Evolutionary conservation across 2,797 vertebrate species (phyloP).

Genomic region (Coregonus suidteri): DNA sequence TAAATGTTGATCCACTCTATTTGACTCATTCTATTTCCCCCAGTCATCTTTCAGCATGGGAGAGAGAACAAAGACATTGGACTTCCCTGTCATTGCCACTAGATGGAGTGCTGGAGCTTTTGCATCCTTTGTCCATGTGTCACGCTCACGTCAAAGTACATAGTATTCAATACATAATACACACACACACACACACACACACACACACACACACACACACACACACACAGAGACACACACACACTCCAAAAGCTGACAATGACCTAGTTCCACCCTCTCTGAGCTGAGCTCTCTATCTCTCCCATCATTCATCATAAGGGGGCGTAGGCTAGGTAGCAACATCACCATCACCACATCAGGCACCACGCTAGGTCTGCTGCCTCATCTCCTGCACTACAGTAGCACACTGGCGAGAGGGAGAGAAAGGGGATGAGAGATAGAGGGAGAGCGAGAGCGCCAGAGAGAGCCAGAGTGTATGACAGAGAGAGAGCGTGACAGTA

Average conservation of each 20-base stretch:
- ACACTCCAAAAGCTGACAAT: constrained; percentile 47
- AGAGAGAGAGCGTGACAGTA: background rate
- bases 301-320: constrained; percentile 53
- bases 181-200: constrained; percentile 48
- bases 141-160: background rate
- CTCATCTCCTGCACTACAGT: constrained; percentile 20
- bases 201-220: constrained; percentile 51
- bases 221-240: constrained; percentile 60
- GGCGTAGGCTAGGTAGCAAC: constrained; percentile 49
- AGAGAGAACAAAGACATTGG: constrained; percentile 39
- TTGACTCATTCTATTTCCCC: constrained; percentile 31
- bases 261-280: constrained; percentile 44
- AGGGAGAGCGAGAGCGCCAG: background rate
- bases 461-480: background rate
- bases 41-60: constrained; percentile 35
- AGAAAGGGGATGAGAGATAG: constrained; percentile 1
- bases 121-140: constrained; percentile 37
- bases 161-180: background rate
- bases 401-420: constrained; percentile 25
- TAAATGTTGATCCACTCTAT: constrained; percentile 23
- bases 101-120: constrained; percentile 34
- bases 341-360: constrained; percentile 42
- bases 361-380: constrained; percentile 56
- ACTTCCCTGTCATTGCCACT: constrained; percentile 24
- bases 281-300: constrained; percentile 24